Evolutionary conservation across 2,113 vertebrate species (phyloP).

Genomic region (Bubalus kerabau): DNA sequence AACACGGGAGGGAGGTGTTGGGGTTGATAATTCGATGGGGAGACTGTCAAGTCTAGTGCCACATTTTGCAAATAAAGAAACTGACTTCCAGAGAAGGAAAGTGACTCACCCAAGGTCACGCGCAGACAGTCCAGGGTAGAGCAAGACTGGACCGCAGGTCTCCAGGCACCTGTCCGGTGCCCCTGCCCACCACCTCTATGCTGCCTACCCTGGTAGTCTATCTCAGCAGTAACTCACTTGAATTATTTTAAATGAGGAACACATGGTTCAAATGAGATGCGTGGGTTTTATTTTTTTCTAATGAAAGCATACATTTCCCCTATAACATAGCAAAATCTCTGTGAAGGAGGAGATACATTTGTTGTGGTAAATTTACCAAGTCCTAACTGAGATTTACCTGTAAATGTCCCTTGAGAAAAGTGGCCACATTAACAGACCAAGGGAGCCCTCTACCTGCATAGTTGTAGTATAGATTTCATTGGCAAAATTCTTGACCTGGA

Average conservation of each 20-base stretch:
- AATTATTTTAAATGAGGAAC: background rate
- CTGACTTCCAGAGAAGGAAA: background rate
- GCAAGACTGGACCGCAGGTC: background rate
- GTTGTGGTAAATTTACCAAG: background rate
- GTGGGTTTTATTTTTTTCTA: background rate
- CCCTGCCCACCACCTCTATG: background rate
- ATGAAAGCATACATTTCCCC: background rate
- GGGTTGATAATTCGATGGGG: too few relatives aligned
- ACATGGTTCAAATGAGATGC: background rate
- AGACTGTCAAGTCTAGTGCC: background rate
- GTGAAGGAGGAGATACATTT: background rate
- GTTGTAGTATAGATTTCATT: slow-evolving; percentile 50
- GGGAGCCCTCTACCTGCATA: slow-evolving; percentile 72
- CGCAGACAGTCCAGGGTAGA: background rate
- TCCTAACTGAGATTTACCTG: slow-evolving; percentile 47
- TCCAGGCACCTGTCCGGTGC: background rate
- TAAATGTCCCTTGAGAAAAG: slow-evolving; percentile 27
- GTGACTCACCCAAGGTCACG: background rate
- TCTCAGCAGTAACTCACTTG: background rate
- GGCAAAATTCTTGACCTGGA: slow-evolving; percentile 49
- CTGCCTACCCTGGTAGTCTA: background rate
- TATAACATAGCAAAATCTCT: background rate
- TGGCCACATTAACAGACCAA: slow-evolving; percentile 46
- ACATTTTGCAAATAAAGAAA: background rate
- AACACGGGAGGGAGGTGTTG: background rate